Conservation (phyloP, 2,113 vertebrate genomes). For the Hydrolagus affinis region DNA sequence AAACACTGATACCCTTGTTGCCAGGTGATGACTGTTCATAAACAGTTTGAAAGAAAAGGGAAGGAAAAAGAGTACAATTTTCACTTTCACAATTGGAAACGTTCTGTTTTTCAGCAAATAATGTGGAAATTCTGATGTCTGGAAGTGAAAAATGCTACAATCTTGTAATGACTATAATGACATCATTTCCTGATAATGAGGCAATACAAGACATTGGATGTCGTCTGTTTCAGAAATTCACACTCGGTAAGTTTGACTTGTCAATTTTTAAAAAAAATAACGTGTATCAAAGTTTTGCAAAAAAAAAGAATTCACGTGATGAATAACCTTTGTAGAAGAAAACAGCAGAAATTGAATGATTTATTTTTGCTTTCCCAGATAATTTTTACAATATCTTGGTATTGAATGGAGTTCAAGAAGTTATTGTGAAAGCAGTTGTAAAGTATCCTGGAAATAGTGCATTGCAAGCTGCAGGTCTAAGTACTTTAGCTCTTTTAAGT, state of each 20-base stretch:
- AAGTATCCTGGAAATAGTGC: constrained; percentile 61
- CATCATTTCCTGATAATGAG: constrained; percentile 63
- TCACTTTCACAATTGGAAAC: no score
- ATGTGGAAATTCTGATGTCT: constrained; percentile 91
- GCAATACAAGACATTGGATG: constrained; percentile 80
- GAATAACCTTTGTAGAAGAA: neutral
- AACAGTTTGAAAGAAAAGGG: neutral
- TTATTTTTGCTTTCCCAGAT: constrained; percentile 55
- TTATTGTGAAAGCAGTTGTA: constrained; percentile 64
- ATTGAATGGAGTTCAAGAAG: constrained; percentile 72
- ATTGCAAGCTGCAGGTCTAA: constrained; percentile 70
- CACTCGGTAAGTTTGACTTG: constrained; percentile 64
- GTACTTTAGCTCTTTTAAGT: constrained; percentile 83
- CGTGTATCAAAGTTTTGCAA: neutral
- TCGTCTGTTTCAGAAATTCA: constrained; percentile 73
- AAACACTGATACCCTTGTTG: neutral
- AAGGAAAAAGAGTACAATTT: neutral
- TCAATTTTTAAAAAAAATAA: neutral
- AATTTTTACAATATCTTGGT: constrained; percentile 89
- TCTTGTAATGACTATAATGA: constrained; percentile 65
- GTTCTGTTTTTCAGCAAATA: constrained; percentile 62
- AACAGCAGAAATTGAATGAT: neutral
- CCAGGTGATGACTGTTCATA: neutral
- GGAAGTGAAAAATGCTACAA: constrained; percentile 84
- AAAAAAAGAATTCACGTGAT: neutral